Evolutionary conservation across 2,888 invertebrate species (phyloP), one percentile per base, ranked within the genome.

Genomic region (Luperina nickerlii): DNA sequence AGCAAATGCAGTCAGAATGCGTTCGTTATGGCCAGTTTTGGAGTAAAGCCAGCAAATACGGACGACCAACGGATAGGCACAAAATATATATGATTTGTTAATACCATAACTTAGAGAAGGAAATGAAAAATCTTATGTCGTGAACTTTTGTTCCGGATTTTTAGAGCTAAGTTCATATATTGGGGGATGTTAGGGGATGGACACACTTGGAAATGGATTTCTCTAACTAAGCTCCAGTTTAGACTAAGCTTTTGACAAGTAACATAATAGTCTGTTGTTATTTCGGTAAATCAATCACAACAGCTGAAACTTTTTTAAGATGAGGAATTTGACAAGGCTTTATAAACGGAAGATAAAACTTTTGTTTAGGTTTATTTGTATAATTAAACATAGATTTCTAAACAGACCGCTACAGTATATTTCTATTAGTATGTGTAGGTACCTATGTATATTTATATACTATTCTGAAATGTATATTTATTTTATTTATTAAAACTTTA

Each of bases 1-100:
- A 62, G 74, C 76, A 89, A 91, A 91, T 93, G 93, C 94, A 93
- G 92, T 93, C 91, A 92, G 93, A 93, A 94, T 94, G 94, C 94
- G 94, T 94, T 94, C 94, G 93, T 93, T 94, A 93, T 91, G 91
- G 87, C 85, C 88, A 90, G 90, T 91, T 92, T 91, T 95, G 94
- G 95, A 93, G 90, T 67, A 75, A 86, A 74, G 95, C 95, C 95
- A 95, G 86, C 90, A 78, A 80, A 86, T 80, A 87, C 84, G 82
- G 79, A 84, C 90, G 84, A 87, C 85, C 83, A 88, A 68, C 84
- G 89, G 85, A 87, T 81, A 84, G 78, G 79, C 82, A 89, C 87
- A 86, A 91, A 87, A 85, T 87, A 89, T 87, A 78, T 87, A 82
- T 80, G 84, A 90, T 84, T 86, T 84, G 86, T 86, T 85, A 86